Evolutionary conservation across 2,113 vertebrate genomes (phyloP).

Genomic region (Bubo scandiacus): DNA sequence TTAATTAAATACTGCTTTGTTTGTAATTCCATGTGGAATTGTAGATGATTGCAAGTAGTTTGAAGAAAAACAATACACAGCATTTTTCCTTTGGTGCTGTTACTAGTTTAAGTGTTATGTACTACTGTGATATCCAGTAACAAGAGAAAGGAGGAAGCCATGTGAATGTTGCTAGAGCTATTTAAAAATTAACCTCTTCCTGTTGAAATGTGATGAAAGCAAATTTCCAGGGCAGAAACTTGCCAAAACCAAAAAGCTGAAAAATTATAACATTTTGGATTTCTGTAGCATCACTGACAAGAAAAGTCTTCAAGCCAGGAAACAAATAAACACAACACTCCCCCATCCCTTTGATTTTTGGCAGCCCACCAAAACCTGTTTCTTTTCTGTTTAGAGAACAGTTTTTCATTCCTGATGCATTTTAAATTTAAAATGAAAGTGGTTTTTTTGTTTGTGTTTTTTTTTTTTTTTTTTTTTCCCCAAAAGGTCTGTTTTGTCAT

Average conservation of each 20-base stretch:
- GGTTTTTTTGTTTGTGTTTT: too few relatives aligned
- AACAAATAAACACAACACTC: background rate
- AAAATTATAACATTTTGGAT: background rate
- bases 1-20: slow-evolving; percentile 37
- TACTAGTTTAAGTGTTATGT: background rate
- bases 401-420: background rate
- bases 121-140: background rate
- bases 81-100: background rate
- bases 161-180: background rate
- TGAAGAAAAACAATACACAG: background rate
- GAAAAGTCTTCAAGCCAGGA: background rate
- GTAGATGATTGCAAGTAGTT: background rate
- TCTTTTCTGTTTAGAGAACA: background rate
- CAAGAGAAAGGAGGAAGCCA: background rate
- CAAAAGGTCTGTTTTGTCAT: background rate
- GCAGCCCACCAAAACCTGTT: background rate
- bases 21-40: background rate
- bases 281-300: background rate
- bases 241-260: background rate
- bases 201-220: background rate
- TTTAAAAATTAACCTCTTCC: background rate
- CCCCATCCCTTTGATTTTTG: background rate
- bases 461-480: background rate
- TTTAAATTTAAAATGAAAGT: background rate
- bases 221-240: background rate